Evolutionary conservation across 2,888 invertebrate genomes (phyloP).

Genomic region (Cantharis flavilabris): DNA sequence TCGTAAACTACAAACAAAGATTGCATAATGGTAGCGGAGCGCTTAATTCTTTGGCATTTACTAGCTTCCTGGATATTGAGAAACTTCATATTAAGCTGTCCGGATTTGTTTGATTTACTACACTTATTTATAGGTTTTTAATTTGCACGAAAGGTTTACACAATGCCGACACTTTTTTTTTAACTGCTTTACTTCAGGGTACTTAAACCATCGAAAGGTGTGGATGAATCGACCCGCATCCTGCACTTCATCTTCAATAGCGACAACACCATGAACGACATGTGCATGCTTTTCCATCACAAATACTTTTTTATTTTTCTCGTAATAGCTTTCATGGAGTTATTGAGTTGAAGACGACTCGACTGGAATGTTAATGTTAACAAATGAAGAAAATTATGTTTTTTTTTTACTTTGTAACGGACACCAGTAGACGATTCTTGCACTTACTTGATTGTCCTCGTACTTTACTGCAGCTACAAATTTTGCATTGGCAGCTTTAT

Average conservation of each 20-base stretch:
- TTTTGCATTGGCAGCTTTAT: neutral
- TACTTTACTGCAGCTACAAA: neutral
- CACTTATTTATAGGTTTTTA: neutral
- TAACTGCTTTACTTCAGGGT: neutral
- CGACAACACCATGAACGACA: neutral
- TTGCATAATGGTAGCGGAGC: neutral
- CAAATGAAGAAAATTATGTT: neutral
- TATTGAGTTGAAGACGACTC: neutral
- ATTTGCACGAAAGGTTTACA: neutral
- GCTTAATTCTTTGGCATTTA: neutral
- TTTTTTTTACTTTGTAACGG: neutral
- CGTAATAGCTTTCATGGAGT: neutral
- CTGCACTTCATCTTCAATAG: neutral
- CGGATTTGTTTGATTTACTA: neutral
- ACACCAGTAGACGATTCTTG: neutral
- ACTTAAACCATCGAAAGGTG: neutral
- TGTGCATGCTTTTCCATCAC: neutral
- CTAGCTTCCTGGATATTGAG: constrained; percentile 2
- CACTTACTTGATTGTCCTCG: neutral
- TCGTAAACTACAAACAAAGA: neutral
- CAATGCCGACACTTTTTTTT: neutral
- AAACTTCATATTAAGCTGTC: neutral
- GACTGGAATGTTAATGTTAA: neutral
- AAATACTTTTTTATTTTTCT: neutral
- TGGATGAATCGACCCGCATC: neutral